Evolutionary conservation across 2,888 invertebrate genomes (phyloP).

Genomic region (Terebella lapidaria): DNA sequence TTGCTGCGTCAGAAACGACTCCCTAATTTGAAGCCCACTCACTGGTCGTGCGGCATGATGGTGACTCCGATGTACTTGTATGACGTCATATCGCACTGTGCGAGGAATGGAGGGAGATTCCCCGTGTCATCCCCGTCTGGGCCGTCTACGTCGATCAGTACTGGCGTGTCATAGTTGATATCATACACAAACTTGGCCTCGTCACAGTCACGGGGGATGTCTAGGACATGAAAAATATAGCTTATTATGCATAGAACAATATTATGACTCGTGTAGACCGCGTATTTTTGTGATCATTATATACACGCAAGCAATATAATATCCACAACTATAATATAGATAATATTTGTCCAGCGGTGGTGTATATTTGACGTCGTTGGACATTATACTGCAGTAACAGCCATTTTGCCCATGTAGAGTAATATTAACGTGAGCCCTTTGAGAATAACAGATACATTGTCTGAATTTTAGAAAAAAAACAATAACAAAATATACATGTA

Average conservation of each 20-base stretch:
- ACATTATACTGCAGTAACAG: too few species aligned
- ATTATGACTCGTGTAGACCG: too few species aligned
- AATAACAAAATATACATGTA: too few species aligned
- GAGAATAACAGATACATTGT: too few species aligned
- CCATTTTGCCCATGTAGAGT: too few species aligned
- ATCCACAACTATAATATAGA: background rate
- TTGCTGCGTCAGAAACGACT: too few species aligned
- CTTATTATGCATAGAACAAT: too few species aligned
- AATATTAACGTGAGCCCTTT: too few species aligned
- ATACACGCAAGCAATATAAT: too few species aligned
- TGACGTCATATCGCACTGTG: conserved; percentile 33
- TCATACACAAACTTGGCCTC: conserved; percentile 6
- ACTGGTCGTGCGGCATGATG: conserved; percentile 27
- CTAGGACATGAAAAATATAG: conserved; percentile 1
- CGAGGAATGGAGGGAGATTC: conserved; percentile 23
- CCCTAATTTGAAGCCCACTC: too few species aligned
- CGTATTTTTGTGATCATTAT: too few species aligned
- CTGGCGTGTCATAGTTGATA: conserved; percentile 19
- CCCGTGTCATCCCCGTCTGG: conserved; percentile 19
- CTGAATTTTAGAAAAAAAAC: too few species aligned
- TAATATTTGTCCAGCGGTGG: background rate
- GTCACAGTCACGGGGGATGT: conserved; percentile 14
- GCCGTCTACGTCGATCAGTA: conserved; percentile 29
- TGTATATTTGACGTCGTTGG: background rate
- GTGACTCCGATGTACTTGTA: conserved; percentile 33